A percentile compares a stretch with the other conserved stretches of the same genome.
Conservation (phyloP, 2,113 vertebrate genomes). For the Menidia beryllina region DNA sequence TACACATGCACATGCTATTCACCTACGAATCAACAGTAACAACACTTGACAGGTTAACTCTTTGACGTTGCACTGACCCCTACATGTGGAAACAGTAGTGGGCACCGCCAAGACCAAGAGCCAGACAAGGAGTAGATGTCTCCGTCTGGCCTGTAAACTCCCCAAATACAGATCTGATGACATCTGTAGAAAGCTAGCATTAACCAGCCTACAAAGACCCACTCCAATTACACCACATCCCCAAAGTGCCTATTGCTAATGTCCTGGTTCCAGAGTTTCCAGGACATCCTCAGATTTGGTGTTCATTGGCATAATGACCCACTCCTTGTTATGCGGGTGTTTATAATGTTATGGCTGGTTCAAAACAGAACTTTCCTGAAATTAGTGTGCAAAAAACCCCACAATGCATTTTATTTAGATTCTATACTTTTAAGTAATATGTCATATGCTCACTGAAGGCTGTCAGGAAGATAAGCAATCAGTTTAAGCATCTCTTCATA, state of each 20-base stretch:
- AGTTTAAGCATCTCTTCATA: constrained; percentile 23
- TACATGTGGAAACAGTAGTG: background rate
- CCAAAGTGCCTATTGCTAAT: no score
- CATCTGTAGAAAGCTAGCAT: background rate
- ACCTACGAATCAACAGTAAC: no score
- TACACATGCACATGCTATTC: no score
- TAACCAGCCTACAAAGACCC: background rate
- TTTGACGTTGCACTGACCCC: no score
- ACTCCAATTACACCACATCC: background rate
- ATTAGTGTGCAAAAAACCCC: background rate
- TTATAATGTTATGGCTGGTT: background rate
- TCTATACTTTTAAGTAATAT: constrained; percentile 21
- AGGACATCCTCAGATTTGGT: background rate
- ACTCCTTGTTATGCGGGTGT: background rate
- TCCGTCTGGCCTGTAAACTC: no score
- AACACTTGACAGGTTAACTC: no score
- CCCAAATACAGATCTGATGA: background rate
- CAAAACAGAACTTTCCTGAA: background rate
- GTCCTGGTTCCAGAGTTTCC: no score
- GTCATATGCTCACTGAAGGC: constrained; percentile 37
- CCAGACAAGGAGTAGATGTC: background rate
- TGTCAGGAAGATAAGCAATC: constrained; percentile 44
- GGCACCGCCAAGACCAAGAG: background rate
- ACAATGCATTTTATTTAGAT: background rate
- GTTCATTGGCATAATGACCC: background rate